Conservation (phyloP, 1,140 invertebrate species). For the Bombus polaris region DNA sequence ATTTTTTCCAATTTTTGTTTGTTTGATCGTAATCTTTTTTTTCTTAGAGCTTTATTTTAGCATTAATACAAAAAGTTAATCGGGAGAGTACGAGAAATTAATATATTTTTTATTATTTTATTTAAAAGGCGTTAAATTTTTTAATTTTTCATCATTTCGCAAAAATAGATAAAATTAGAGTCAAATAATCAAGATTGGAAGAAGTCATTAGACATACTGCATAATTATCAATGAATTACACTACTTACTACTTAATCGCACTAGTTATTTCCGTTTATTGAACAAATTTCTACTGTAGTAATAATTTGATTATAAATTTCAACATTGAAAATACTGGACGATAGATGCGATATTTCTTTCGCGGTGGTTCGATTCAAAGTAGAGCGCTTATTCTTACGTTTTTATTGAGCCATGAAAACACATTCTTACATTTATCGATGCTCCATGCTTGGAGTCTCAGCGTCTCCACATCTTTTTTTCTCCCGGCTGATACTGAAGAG, state of each 20-base stretch:
- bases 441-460: neutral
- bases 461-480: neutral
- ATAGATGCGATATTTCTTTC: constrained; percentile 11
- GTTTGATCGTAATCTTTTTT: neutral
- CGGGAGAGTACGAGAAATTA: too few relatives aligned
- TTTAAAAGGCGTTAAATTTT: neutral
- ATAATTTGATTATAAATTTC: constrained; percentile 8
- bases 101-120: neutral
- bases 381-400: constrained; percentile 1
- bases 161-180: neutral
- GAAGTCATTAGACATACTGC: too few relatives aligned
- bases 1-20: neutral
- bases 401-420: constrained; percentile 23
- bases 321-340: neutral
- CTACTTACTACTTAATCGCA: too few relatives aligned
- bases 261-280: neutral
- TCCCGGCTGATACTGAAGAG: neutral
- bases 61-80: neutral
- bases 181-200: too few relatives aligned
- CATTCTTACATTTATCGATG: constrained; percentile 6
- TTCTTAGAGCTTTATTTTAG: neutral
- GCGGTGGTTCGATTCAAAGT: neutral
- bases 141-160: neutral
- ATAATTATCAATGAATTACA: too few relatives aligned
- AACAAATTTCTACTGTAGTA: too few relatives aligned